A percentile compares a stretch with the other conserved stretches of the same genome.
Conservation (phyloP, 2,113 vertebrate genomes). For the Eupsittula cactorum region DNA sequence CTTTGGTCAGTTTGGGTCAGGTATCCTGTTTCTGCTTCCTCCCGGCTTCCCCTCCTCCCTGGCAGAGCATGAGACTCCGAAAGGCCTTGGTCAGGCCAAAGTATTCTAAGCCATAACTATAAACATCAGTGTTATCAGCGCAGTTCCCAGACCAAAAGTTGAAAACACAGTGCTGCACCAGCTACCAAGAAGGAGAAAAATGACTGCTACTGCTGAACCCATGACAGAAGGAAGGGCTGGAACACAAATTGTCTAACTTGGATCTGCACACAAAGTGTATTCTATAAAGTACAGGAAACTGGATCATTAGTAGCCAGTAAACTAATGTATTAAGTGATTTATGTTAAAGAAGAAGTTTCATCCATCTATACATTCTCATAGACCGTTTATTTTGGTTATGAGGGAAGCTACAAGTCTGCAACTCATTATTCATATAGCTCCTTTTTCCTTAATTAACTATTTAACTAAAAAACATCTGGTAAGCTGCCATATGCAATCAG, state of each 20-base stretch:
- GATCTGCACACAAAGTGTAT: background rate
- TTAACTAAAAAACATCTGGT: slow-evolving; percentile 19
- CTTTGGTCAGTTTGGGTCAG: no score
- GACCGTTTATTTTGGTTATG: slow-evolving; percentile 8
- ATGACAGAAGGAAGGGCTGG: no score
- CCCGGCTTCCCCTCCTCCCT: no score
- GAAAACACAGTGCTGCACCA: no score
- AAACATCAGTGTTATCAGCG: no score
- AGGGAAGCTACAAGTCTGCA: background rate
- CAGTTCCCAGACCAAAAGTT: no score
- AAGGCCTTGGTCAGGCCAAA: no score
- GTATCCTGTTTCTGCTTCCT: no score
- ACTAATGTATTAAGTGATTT: background rate
- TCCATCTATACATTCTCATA: background rate
- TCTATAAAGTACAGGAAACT: background rate
- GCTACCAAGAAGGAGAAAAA: no score
- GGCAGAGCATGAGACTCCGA: no score
- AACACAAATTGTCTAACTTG: background rate
- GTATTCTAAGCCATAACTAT: no score
- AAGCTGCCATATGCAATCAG: background rate
- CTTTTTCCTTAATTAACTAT: background rate
- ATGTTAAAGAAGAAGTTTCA: background rate
- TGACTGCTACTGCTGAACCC: no score
- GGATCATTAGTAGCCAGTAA: background rate
- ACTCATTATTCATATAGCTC: background rate